Percentiles rank a stretch among this genome's conserved stretches.
Conservation (phyloP, 2,113 vertebrate species). For the Labeo rohita region DNA sequence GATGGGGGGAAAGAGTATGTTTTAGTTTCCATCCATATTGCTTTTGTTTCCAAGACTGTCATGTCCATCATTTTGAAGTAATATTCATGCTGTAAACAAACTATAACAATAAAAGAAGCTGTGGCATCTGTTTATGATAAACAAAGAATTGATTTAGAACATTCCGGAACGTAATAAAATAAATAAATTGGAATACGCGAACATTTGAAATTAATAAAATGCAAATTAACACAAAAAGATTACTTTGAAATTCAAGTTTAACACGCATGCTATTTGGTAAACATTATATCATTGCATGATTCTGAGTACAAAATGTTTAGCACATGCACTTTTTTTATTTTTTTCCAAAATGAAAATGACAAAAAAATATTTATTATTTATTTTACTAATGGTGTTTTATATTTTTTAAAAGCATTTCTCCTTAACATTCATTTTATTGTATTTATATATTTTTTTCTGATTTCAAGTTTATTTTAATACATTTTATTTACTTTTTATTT, state of each 20-base stretch:
- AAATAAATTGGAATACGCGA: neutral
- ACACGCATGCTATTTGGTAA: neutral
- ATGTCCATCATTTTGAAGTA: conserved; percentile 10
- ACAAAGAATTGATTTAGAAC: conserved; percentile 19
- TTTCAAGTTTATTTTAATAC: neutral
- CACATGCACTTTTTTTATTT: neutral
- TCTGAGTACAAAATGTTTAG: neutral
- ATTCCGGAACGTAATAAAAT: neutral
- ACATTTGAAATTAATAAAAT: conserved; percentile 18
- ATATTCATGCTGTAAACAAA: conserved; percentile 17
- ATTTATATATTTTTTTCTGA: no score
- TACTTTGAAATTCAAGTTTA: neutral
- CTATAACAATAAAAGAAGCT: neutral
- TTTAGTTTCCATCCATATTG: conserved; percentile 17
- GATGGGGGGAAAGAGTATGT: neutral
- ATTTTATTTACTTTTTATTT: neutral
- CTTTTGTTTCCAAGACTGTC: conserved; percentile 12
- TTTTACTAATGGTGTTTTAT: neutral
- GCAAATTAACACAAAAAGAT: neutral
- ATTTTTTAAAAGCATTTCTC: no score
- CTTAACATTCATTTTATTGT: no score
- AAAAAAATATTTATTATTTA: neutral
- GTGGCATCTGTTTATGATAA: conserved; percentile 14
- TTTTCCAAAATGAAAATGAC: neutral
- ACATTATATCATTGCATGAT: neutral